phyloP scores from a whole-genome alignment of 2,797 vertebrate genomes.

The Melanotaenia pygmaea region DNA sequence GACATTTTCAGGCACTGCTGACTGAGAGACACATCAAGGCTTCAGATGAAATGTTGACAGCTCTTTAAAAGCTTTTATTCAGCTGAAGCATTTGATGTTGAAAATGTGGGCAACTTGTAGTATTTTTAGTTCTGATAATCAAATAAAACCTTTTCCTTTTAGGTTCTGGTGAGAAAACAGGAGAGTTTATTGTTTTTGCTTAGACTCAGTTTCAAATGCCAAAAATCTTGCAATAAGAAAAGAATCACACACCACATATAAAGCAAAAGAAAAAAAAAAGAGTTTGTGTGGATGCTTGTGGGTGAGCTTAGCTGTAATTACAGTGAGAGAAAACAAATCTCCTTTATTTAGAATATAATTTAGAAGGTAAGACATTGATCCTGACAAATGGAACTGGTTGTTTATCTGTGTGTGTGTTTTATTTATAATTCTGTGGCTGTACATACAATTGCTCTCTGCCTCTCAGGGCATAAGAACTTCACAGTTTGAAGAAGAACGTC shows the following conservation, averaged over 20 bases:
- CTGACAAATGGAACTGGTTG: not conserved
- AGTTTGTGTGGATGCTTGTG: not conserved
- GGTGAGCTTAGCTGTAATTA: not conserved
- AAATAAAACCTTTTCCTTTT: conserved; percentile 35
- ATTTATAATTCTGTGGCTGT: conserved; percentile 22
- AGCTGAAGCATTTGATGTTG: conserved; percentile 42
- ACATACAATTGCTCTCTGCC: conserved; percentile 17
- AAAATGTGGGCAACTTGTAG: conserved; percentile 38
- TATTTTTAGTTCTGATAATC: conserved; percentile 73
- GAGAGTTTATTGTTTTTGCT: conserved; percentile 7
- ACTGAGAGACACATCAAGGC: conserved; percentile 67
- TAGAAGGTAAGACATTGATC: conserved; percentile 5
- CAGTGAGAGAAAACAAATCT: not conserved
- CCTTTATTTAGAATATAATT: not conserved
- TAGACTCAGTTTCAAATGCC: conserved; percentile 28
- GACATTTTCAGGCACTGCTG: conserved; percentile 74
- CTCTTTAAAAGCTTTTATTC: conserved; percentile 74
- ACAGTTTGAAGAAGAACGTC: conserved; percentile 40
- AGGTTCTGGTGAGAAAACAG: not conserved
- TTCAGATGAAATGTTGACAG: conserved; percentile 67
- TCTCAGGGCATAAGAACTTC: conserved; percentile 22
- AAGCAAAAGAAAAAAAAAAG: not conserved
- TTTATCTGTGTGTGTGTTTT: not conserved
- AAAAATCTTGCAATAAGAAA: conserved; percentile 9
- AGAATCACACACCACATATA: not conserved